These are phyloP conservation scores for Drosophila niveifrons DNA, from an alignment of 2,888 invertebrate genomes.

Conservation along the genomic window DNA sequence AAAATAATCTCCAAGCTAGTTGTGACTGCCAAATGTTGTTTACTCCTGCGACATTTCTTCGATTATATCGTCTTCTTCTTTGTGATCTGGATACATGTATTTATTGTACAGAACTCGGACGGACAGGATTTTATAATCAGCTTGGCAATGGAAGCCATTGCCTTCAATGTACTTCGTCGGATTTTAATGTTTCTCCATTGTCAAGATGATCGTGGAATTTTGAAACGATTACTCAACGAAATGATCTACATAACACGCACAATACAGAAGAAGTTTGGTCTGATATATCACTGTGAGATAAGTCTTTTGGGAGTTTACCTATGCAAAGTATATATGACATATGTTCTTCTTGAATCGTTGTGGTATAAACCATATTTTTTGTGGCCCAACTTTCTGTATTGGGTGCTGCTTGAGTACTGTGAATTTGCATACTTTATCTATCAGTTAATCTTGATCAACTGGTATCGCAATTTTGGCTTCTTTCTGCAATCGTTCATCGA, in stretches of 20 bases:
- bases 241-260: conserved; percentile 48
- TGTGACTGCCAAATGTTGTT: conserved; percentile 28
- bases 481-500: conserved; percentile 55
- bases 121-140: conserved; percentile 57
- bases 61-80: conserved; percentile 35
- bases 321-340: conserved; percentile 40
- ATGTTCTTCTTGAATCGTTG: conserved; percentile 34
- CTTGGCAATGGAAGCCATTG: conserved; percentile 14
- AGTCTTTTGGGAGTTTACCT: conserved; percentile 42
- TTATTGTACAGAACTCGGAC: conserved; percentile 30
- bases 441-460: conserved; percentile 53
- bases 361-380: conserved; percentile 51
- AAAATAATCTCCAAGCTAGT: conserved; percentile 36
- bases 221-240: conserved; percentile 51
- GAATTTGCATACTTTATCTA: conserved; percentile 55
- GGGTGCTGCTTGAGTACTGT: conserved; percentile 65
- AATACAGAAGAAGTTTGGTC: conserved; percentile 53
- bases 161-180: conserved; percentile 41
- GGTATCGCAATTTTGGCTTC: conserved; percentile 51
- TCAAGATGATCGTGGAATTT: conserved; percentile 43
- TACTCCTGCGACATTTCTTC: conserved; percentile 32
- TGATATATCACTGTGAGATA: conserved; percentile 57
- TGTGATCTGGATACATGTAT: conserved; percentile 35
- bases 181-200: conserved; percentile 49
- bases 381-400: conserved; percentile 48